A percentile compares a stretch with the other conserved stretches of the same genome.
These are phyloP conservation scores for Oryzias woworae DNA, from an alignment of 2,113 vertebrate species.

Conservation along the genomic window DNA sequence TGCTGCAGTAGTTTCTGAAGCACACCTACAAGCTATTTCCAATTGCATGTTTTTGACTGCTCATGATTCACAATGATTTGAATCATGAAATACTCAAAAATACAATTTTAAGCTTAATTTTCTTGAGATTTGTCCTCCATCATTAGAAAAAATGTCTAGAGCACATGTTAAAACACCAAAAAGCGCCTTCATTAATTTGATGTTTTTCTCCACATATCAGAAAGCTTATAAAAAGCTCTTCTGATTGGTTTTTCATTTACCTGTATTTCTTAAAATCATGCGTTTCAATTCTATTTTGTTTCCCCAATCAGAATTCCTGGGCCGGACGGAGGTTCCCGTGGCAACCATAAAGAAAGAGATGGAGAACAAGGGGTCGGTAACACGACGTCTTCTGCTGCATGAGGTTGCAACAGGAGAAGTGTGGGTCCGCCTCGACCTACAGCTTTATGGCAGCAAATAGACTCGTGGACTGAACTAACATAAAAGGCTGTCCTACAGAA, in stretches of 20 bases:
- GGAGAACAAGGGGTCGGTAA: constrained; percentile 88
- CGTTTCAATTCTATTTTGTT: not conserved
- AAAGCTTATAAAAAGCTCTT: no score
- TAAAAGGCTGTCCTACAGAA: not conserved
- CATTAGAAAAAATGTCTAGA: no score
- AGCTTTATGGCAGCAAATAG: constrained; percentile 87
- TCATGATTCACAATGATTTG: no score
- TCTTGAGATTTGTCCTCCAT: no score
- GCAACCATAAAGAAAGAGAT: constrained; percentile 95
- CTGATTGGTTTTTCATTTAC: not conserved
- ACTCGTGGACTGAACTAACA: not conserved
- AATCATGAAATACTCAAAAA: no score
- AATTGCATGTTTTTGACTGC: no score
- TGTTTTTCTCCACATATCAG: no score
- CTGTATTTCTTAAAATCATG: not conserved
- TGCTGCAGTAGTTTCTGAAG: no score
- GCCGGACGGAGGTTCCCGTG: constrained; percentile 93
- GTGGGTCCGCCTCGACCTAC: constrained; percentile 94
- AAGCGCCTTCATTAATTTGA: no score
- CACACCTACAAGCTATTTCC: no score
- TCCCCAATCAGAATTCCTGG: constrained; percentile 84
- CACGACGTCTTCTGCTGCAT: constrained; percentile 87
- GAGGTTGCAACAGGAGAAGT: constrained; percentile 95
- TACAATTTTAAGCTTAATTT: no score
- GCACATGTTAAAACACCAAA: no score